Evolutionary conservation across 2,888 invertebrate species (phyloP).

Genomic region (Mimumesa dahlbomi): DNA sequence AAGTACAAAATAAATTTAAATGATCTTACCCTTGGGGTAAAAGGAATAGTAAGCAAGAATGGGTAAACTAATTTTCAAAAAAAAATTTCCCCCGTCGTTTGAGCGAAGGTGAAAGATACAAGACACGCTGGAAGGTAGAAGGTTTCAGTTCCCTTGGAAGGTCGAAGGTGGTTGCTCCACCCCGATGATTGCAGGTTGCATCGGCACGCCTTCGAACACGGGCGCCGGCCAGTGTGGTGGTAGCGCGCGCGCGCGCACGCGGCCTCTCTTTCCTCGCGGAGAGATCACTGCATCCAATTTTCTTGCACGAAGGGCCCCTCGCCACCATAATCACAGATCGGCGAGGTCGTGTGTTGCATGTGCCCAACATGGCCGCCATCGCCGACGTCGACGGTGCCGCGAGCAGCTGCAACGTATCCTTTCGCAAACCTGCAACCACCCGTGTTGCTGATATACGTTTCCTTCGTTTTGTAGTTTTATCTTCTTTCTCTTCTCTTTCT

Average conservation of each 20-base stretch:
- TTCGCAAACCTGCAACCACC: too few relatives aligned
- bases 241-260: constrained; percentile 40
- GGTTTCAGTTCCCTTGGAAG: constrained; percentile 32
- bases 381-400: too few relatives aligned
- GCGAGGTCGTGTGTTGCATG: constrained; percentile 67
- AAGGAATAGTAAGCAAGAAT: too few relatives aligned
- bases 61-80: too few relatives aligned
- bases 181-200: constrained; percentile 80
- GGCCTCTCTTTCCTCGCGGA: constrained; percentile 55
- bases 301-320: constrained; percentile 69
- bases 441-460: too few relatives aligned
- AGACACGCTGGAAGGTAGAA: constrained; percentile 27
- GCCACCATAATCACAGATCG: constrained; percentile 79
- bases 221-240: constrained; percentile 45
- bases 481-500: background rate
- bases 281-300: constrained; percentile 73
- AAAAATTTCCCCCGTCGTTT: background rate
- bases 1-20: too few relatives aligned
- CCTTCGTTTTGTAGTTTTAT: constrained; percentile 9
- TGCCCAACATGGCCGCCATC: constrained; percentile 75
- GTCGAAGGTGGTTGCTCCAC: constrained; percentile 75
- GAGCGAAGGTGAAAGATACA: background rate
- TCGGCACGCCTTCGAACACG: constrained; percentile 73
- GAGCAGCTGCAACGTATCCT: constrained; percentile 33
- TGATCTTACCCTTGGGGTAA: too few relatives aligned